phyloP scores from a whole-genome alignment of 2,888 invertebrate species.

The Chrysomela aeneicollis region DNA sequence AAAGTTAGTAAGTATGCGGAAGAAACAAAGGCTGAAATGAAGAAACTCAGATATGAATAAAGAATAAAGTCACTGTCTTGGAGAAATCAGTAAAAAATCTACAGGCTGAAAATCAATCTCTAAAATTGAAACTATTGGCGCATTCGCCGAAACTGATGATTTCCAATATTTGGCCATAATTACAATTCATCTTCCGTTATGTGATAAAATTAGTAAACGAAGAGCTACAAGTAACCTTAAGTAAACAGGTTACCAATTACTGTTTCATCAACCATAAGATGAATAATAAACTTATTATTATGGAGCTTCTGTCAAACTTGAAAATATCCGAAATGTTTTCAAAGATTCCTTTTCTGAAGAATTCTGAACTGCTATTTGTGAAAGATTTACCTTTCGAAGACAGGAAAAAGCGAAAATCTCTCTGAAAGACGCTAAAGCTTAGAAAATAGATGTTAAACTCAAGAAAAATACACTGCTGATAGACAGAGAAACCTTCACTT shows the following conservation, averaged over 20 bases:
- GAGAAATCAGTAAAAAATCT: no score
- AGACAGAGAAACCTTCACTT: not conserved
- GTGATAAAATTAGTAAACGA: not conserved
- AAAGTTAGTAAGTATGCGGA: no score
- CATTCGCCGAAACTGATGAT: not conserved
- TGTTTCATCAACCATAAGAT: not conserved
- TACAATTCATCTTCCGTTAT: not conserved
- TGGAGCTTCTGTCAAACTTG: not conserved
- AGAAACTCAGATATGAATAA: no score
- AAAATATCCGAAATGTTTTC: not conserved
- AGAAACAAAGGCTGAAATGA: no score
- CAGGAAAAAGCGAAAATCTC: not conserved
- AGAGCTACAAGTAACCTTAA: not conserved
- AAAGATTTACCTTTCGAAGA: no score
- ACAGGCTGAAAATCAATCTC: no score
- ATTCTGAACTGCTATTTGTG: not conserved
- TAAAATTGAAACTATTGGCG: no score
- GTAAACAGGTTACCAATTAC: not conserved
- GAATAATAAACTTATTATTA: not conserved
- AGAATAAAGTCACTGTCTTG: no score
- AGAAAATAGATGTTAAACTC: not conserved
- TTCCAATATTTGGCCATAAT: not conserved
- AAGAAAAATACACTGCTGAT: conserved; percentile 1
- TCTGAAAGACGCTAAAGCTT: not conserved
- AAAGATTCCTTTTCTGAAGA: not conserved